Conservation (phyloP, 2,888 invertebrate genomes). For the Trissolcus brochymenae region DNA sequence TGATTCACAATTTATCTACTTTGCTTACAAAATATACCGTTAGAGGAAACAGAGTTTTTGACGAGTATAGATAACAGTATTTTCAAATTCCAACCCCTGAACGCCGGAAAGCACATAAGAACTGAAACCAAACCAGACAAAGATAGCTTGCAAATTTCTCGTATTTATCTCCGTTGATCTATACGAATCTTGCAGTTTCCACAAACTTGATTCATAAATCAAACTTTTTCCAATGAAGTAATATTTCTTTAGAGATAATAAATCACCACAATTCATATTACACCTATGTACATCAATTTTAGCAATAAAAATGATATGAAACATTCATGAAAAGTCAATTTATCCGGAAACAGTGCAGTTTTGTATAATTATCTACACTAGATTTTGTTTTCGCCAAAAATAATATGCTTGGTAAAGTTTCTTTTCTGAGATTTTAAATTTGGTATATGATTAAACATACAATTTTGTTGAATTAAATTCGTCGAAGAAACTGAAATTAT, state of each 20-base stretch:
- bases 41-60: not conserved
- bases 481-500: not conserved
- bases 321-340: too few species aligned
- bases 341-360: too few species aligned
- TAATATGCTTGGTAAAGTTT: too few species aligned
- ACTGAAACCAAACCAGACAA: constrained; percentile 9
- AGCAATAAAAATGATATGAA: not conserved
- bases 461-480: too few species aligned
- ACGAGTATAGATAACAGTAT: not conserved
- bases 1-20: too few species aligned
- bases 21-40: too few species aligned
- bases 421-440: too few species aligned
- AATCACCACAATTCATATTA: constrained; percentile 4
- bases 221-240: constrained; percentile 13
- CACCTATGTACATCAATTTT: not conserved
- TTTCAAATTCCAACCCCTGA: not conserved
- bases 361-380: too few species aligned
- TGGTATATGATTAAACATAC: too few species aligned
- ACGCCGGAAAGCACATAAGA: not conserved
- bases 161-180: constrained; percentile 16
- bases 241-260: constrained; percentile 1
- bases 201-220: constrained; percentile 9
- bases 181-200: constrained; percentile 17
- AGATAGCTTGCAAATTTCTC: not conserved
- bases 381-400: too few species aligned